Evolutionary conservation across 2,113 vertebrate species (phyloP), one percentile per base, ranked within the genome.

Genomic region (Salvelinus fontinalis): DNA sequence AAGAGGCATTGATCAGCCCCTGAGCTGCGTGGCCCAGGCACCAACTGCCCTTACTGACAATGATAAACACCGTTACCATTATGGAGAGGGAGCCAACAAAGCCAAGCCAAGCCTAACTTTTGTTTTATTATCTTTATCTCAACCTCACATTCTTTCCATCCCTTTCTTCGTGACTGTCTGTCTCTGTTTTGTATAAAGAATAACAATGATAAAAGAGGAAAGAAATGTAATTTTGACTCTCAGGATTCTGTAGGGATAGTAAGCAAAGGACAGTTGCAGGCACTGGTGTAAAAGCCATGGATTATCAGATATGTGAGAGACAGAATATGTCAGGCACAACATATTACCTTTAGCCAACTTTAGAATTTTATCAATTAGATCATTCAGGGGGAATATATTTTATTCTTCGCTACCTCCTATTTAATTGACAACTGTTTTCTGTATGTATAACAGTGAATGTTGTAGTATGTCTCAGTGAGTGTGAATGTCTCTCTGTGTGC

Each of bases 1-100:
- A 92, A 84, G 80, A 91, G 92, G 77, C 91, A 88, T 81, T 82
- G 74, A 67, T 93, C 93, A n/a, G 91, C 92, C 60, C 92, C 91
- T 29, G 88, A 93, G 78, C 71, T 90, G 51, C 76, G 80, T 68
- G 70, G 62, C 27, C 39, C 73, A 74, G 71, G 77, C 20, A 78
- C 67, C 26, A 62, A 80, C 62, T 83, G 77, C 69, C n/a, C 68
- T n/a, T 20, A 48, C 39, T 48, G 39, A 70, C 31, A 39, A 2
- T 9, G 39, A 39, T 39, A 51, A 29, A 65, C 5, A 24, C 18
- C 76, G 29, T 73, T 75, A 3, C 75, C 44, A 67, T 39, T 29
- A 14, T 16, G 12, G 49, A 67, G 60, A 77, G 65, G 34, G 54
- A 76, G 31, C 54, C 75, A 29, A 39, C 34, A 39, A 39, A 9